These are phyloP conservation scores for Helicolenus hilgendorfi DNA, from an alignment of 2,797 vertebrate species.

Conservation along the genomic window DNA sequence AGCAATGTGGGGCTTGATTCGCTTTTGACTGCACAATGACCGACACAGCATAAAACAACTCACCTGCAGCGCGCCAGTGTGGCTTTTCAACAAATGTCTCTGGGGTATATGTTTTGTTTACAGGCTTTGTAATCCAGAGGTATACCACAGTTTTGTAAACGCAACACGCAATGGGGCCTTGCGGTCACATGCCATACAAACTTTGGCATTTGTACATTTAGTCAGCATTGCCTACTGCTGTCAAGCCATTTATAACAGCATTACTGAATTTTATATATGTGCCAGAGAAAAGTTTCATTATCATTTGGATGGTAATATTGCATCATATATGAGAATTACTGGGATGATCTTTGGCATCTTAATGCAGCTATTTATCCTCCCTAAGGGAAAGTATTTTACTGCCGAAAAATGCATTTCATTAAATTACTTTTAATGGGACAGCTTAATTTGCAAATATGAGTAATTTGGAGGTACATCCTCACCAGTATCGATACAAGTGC, in stretches of 20 bases:
- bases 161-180: not conserved
- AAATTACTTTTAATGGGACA: not conserved
- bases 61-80: not conserved
- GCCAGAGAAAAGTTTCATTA: not conserved
- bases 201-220: not conserved
- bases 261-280: not conserved
- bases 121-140: not conserved
- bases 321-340: not conserved
- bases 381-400: not conserved
- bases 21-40: not conserved
- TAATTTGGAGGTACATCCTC: not conserved
- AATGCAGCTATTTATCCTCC: not conserved
- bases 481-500: not conserved
- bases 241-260: not conserved
- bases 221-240: not conserved
- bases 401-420: not conserved
- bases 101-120: not conserved
- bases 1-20: not conserved
- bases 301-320: not conserved
- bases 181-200: not conserved
- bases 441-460: not conserved
- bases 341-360: not conserved
- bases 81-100: not conserved
- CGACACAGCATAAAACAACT: not conserved
- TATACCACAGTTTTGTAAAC: not conserved